Conservation (phyloP, 2,113 vertebrate species). For the Leptocoma aspasia region DNA sequence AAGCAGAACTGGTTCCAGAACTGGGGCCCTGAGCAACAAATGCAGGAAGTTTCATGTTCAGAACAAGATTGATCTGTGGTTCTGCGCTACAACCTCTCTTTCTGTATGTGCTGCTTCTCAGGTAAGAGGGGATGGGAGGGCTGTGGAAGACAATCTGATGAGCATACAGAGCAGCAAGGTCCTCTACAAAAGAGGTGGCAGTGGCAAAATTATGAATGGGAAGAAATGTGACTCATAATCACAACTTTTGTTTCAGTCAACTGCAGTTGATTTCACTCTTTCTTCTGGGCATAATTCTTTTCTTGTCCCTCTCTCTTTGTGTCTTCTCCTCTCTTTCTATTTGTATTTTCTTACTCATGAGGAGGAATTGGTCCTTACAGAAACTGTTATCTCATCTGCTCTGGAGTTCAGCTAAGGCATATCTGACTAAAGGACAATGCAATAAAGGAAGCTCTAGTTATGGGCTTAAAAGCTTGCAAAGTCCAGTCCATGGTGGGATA, state of each 20-base stretch:
- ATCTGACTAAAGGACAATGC: neutral
- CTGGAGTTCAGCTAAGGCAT: neutral
- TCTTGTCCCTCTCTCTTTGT: neutral
- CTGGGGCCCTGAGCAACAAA: neutral
- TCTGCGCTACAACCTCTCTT: neutral
- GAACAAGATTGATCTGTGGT: neutral
- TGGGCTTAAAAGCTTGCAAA: neutral
- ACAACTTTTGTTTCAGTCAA: neutral
- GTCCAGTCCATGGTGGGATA: neutral
- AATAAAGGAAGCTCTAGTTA: neutral
- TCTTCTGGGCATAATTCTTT: neutral
- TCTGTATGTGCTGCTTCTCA: rapidly evolving
- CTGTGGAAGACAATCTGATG: neutral
- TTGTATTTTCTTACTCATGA: neutral
- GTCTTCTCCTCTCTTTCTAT: neutral
- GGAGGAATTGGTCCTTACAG: neutral
- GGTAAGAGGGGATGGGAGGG: neutral
- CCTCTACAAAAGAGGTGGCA: neutral
- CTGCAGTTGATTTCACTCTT: neutral
- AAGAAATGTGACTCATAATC: neutral
- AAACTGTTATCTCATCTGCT: neutral
- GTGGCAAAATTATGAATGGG: neutral
- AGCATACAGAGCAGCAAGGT: neutral
- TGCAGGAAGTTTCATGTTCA: neutral
- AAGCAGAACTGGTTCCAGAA: neutral